Percentiles rank a stretch among this genome's conserved stretches.
phyloP scores from a whole-genome alignment of 1,140 invertebrate genomes.

The Panulirus ornatus region DNA sequence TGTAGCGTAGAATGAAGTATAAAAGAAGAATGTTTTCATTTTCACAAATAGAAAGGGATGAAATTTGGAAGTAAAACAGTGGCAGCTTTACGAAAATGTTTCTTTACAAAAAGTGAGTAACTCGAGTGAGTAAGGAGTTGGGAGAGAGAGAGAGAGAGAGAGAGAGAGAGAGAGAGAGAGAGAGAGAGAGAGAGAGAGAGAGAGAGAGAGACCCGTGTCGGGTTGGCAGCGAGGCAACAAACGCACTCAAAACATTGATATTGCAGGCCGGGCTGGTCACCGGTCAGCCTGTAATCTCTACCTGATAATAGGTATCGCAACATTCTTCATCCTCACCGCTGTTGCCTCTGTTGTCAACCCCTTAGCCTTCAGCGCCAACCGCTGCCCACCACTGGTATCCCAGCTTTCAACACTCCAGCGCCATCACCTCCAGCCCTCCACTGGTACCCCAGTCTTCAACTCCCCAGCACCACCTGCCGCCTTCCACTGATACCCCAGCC shows the following conservation, averaged over 20 bases:
- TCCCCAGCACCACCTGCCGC: not conserved
- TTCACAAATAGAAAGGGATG: too few relatives aligned
- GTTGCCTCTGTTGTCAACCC: not conserved
- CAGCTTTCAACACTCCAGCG: not conserved
- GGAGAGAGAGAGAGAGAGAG: not conserved
- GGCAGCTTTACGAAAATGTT: too few relatives aligned
- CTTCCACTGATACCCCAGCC: not conserved
- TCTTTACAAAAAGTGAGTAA: not conserved
- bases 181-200: constrained; percentile 7
- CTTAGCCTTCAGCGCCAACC: not conserved
- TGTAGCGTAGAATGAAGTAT: too few relatives aligned
- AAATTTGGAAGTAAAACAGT: too few relatives aligned
- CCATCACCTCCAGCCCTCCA: not conserved
- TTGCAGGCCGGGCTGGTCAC: too few relatives aligned
- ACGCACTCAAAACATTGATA: too few relatives aligned
- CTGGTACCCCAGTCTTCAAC: not conserved
- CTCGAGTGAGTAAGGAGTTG: not conserved
- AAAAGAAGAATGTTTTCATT: too few relatives aligned
- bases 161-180: not conserved
- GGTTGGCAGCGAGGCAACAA: too few relatives aligned
- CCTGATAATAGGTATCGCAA: too few relatives aligned
- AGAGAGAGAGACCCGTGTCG: not conserved
- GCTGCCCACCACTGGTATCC: not conserved
- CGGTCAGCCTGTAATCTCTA: too few relatives aligned
- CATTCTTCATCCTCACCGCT: too few relatives aligned